These are phyloP conservation scores for Mus caroli DNA, from an alignment of 2,797 vertebrate genomes.

Conservation along the genomic window DNA sequence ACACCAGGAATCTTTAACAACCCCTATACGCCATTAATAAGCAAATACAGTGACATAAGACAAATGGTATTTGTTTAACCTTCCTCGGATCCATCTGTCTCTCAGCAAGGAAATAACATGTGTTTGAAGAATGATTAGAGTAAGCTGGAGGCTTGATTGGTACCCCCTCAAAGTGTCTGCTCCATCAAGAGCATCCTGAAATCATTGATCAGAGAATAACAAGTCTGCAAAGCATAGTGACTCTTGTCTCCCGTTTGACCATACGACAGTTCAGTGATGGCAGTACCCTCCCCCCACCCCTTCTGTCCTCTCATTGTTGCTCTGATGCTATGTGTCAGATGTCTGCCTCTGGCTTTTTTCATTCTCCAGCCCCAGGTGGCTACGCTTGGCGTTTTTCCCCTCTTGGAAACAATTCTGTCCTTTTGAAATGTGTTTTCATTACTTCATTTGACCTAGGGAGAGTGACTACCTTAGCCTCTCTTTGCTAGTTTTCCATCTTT, in stretches of 20 bases:
- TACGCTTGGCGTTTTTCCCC: neutral
- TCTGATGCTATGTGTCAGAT: neutral
- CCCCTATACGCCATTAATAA: neutral
- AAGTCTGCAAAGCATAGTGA: neutral
- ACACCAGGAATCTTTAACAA: neutral
- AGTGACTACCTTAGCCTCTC: neutral
- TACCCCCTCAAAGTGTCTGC: neutral
- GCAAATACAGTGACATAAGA: neutral
- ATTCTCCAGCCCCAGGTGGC: neutral
- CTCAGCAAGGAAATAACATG: slow-evolving; percentile 13
- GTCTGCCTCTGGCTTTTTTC: neutral
- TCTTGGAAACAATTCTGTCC: slow-evolving; percentile 6
- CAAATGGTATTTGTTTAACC: neutral
- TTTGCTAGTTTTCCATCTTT: slow-evolving; percentile 5
- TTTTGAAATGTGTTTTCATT: slow-evolving; percentile 42
- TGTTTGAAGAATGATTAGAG: slow-evolving; percentile 23
- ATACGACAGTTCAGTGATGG: neutral
- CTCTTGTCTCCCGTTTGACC: neutral
- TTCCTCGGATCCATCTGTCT: slow-evolving; percentile 40
- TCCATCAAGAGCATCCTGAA: neutral
- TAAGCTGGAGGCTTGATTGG: neutral
- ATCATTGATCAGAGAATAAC: neutral
- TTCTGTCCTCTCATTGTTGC: neutral
- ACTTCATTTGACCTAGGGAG: neutral
- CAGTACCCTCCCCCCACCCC: neutral